Evolutionary conservation across 1,140 invertebrate genomes (phyloP), one percentile per base, ranked within the genome.

Genomic region (Panulirus ornatus): DNA sequence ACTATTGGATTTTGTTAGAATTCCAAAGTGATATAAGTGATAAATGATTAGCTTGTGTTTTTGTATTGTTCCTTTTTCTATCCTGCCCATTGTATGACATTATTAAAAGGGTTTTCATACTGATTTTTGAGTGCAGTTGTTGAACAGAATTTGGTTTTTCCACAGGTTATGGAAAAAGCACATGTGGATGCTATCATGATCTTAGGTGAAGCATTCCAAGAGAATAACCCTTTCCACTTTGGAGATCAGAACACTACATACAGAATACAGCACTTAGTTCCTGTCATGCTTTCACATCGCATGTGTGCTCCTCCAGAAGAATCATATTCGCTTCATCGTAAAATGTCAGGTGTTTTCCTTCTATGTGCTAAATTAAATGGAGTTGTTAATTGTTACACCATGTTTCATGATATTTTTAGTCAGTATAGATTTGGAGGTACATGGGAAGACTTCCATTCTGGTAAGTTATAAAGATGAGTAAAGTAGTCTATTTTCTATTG

Each of bases 271-370:
- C 93, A 94, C n/a, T 92, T 99, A 8, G 97, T 99, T n/a, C 99
- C 98, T 1, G 97, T 98, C 0, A 99, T 99, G 95, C 94, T 99
- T 36, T 96, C 96, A 75, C 98, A 99, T 93, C 95, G 99, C 89
- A 95, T 99, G 0, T 98, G 98, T 76, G 98, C 99, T 22, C 99
- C 99, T 0, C 99, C 99, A 0, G 98, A 99, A 94, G 99, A 99
- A 95, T 98, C 99, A 91, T 99, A 99, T 94, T 99, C 99, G 0
- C 95, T 99, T 2, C 99, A 99, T 94, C 95, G 99, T 85, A 99
- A 99, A 95, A 95, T 99, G 87, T 99, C 99, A 0, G 99, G 99
- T 0, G 96, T 99, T 6, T 99, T 99, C 95, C 94, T 99, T 44
- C 94, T 99, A 0, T 99, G 98, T 93, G 95, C 98, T 0, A 99